phyloP scores from a whole-genome alignment of 2,113 vertebrate species.

The Okapia johnstoni region DNA sequence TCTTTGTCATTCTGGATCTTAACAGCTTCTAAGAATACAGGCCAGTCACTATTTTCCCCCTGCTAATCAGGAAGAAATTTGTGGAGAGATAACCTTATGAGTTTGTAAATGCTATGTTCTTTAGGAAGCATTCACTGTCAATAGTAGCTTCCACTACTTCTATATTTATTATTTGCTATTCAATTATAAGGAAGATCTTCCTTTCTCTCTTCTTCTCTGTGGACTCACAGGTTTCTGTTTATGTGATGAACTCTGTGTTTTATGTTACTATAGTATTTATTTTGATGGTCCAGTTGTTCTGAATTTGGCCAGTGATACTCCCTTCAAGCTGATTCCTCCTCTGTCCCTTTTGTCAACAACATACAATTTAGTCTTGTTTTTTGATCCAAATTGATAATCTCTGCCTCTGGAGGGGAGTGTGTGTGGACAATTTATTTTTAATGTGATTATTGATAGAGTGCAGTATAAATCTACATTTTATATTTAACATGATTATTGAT shows the following conservation, averaged over 20 bases:
- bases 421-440: not conserved
- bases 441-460: not conserved
- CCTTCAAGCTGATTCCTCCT: not conserved
- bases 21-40: not conserved
- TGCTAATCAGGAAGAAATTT: too few species aligned
- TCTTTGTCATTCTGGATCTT: not conserved
- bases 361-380: not conserved
- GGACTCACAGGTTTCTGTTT: not conserved
- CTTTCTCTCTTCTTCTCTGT: too few species aligned
- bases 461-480: not conserved
- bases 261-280: not conserved
- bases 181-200: not conserved
- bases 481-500: not conserved
- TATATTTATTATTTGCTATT: fast-evolving
- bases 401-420: not conserved
- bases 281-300: not conserved
- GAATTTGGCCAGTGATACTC: too few species aligned
- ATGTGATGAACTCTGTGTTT: not conserved
- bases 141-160: not conserved
- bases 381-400: not conserved
- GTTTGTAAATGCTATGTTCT: not conserved
- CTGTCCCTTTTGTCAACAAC: not conserved
- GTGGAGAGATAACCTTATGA: not conserved
- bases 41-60: not conserved
- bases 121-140: not conserved